Conservation (phyloP, 2,888 invertebrate species). For the Pheosia tremula region DNA sequence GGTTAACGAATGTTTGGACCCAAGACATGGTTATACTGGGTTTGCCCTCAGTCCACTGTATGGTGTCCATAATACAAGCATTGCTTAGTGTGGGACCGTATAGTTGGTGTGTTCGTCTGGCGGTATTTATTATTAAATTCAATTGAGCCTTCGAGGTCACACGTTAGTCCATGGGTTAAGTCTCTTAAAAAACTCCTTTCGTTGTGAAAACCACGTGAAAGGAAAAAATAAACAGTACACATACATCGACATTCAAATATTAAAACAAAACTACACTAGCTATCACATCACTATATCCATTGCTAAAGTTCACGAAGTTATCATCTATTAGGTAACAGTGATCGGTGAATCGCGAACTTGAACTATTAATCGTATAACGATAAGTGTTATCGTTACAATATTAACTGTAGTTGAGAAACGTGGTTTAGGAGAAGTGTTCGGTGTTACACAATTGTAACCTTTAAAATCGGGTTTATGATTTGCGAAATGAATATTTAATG, state of each 20-base stretch:
- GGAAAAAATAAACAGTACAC: too few relatives aligned
- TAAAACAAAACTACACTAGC: neutral
- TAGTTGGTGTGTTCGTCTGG: too few relatives aligned
- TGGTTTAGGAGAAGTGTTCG: neutral
- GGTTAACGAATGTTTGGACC: too few relatives aligned
- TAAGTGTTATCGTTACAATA: neutral
- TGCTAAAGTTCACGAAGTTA: neutral
- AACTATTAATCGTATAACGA: slow-evolving; percentile 1
- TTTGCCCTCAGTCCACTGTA: too few relatives aligned
- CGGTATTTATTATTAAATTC: too few relatives aligned
- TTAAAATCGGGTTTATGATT: neutral
- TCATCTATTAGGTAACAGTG: slow-evolving; percentile 1
- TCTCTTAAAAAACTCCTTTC: too few relatives aligned
- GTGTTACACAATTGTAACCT: neutral
- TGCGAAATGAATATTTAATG: neutral
- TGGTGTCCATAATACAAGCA: too few relatives aligned
- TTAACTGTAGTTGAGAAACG: neutral
- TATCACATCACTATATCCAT: neutral
- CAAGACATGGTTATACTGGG: too few relatives aligned
- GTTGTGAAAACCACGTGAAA: too few relatives aligned
- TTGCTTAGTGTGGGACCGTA: too few relatives aligned
- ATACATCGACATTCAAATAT: neutral
- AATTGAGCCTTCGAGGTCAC: too few relatives aligned
- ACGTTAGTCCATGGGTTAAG: too few relatives aligned
- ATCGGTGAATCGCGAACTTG: slow-evolving; percentile 4